Conservation (phyloP, 1,140 invertebrate genomes). For the Bombus impatiens region DNA sequence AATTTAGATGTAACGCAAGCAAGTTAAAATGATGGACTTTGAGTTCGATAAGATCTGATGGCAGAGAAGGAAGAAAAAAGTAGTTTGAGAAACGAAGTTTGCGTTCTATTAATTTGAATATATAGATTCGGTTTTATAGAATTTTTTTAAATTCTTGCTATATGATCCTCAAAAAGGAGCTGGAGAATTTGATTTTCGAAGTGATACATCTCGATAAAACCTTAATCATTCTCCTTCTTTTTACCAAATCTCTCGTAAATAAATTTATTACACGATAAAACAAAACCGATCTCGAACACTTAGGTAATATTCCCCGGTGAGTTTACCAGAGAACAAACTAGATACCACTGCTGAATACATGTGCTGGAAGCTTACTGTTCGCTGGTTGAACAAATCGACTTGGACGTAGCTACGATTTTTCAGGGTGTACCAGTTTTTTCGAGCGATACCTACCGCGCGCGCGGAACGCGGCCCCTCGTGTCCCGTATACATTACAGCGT, state of each 20-base stretch:
- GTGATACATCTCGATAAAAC: too few relatives aligned
- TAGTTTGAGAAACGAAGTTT: not conserved
- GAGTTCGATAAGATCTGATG: not conserved
- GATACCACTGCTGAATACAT: not conserved
- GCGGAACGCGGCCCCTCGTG: slow-evolving; percentile 21
- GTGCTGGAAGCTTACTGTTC: not conserved
- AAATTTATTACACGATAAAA: not conserved
- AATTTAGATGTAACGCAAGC: too few relatives aligned
- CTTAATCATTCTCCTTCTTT: not conserved
- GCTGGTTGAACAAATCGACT: slow-evolving; percentile 44
- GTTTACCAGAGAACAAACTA: not conserved
- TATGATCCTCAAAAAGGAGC: not conserved
- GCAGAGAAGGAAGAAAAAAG: not conserved
- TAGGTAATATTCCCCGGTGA: slow-evolving; percentile 6
- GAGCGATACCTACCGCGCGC: slow-evolving; percentile 30
- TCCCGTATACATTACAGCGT: slow-evolving; percentile 43
- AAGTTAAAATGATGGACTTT: not conserved
- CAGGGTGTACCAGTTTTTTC: slow-evolving; percentile 38
- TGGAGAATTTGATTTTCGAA: rapidly evolving
- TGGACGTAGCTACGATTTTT: slow-evolving; percentile 36
- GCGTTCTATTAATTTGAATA: too few relatives aligned
- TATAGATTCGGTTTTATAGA: too few relatives aligned
- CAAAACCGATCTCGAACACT: not conserved
- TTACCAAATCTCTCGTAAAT: not conserved
- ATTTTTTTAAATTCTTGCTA: too few relatives aligned